Evolutionary conservation across 92 coral and sea anemone species (phyloP).

Genomic region (Epizoanthus fatuus): DNA sequence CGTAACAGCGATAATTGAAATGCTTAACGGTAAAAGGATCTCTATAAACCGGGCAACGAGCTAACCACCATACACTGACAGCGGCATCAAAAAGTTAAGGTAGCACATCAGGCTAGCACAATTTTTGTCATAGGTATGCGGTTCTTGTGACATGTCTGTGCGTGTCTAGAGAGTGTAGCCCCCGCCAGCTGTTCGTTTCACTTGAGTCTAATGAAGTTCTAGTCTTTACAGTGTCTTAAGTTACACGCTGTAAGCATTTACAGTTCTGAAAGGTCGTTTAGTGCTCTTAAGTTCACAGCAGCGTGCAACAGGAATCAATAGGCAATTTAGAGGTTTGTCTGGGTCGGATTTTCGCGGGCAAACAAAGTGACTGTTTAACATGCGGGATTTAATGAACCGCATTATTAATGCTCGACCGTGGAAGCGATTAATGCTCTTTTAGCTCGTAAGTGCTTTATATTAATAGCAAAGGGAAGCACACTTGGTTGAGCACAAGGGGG

Average conservation of each 20-base stretch:
- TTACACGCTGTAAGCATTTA: conserved; percentile 41
- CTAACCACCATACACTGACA: background rate
- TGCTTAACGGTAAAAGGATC: conserved; percentile 1
- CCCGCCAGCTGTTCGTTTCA: conserved; percentile 23
- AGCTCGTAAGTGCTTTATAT: conserved; percentile 17
- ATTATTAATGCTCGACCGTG: conserved; percentile 6
- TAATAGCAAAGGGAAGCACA: conserved; percentile 1
- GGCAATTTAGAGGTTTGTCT: conserved; percentile 12
- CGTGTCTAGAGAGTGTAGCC: conserved; percentile 14
- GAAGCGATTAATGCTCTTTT: conserved; percentile 21
- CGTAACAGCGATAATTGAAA: conserved; percentile 9
- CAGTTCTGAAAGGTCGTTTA: conserved; percentile 44
- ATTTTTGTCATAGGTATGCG: conserved; percentile 28
- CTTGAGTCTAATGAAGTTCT: conserved; percentile 27
- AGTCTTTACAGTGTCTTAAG: conserved; percentile 7
- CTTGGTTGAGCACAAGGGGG: background rate
- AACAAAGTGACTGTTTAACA: conserved; percentile 32
- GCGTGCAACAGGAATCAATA: conserved; percentile 42
- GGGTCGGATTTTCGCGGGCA: conserved; percentile 38
- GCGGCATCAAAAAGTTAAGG: conserved; percentile 19
- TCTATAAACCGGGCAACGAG: no score
- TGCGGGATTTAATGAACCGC: conserved; percentile 31
- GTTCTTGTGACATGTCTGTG: conserved; percentile 41
- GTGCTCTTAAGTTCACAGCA: conserved; percentile 37
- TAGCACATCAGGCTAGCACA: conserved; percentile 6